These are phyloP conservation scores for Leiothrix lutea DNA, from an alignment of 2,113 vertebrate species.

Conservation along the genomic window DNA sequence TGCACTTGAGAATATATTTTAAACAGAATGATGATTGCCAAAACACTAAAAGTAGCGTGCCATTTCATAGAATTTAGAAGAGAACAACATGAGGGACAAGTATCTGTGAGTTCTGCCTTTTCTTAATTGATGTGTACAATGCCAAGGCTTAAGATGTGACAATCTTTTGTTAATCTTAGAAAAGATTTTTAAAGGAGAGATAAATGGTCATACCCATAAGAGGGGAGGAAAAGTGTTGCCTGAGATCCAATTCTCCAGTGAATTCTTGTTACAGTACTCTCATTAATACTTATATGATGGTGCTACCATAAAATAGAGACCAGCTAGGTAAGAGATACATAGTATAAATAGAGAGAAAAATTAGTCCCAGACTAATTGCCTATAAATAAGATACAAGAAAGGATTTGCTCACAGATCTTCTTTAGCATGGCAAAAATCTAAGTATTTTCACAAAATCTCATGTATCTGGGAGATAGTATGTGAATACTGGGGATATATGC, in stretches of 20 bases:
- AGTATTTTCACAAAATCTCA: background rate
- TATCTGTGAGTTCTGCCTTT: background rate
- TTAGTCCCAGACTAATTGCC: background rate
- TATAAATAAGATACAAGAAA: background rate
- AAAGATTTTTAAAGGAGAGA: background rate
- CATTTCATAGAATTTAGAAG: slow-evolving; percentile 29
- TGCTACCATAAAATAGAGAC: background rate
- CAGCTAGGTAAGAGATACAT: background rate
- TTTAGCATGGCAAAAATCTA: background rate
- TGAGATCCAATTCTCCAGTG: background rate
- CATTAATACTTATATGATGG: background rate
- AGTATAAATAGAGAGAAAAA: background rate
- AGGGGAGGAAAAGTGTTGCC: background rate
- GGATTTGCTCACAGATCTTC: background rate
- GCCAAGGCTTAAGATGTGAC: background rate
- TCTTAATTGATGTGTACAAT: background rate
- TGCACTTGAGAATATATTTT: background rate
- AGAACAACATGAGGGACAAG: background rate
- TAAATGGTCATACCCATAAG: background rate
- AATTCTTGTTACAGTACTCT: background rate
- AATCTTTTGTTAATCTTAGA: background rate
- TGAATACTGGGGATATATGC: background rate
- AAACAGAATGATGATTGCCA: background rate
- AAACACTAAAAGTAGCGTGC: background rate
- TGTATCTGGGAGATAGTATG: background rate